These are phyloP conservation scores for Microtus oregoni DNA, from an alignment of 2,113 vertebrate genomes.

Conservation along the genomic window DNA sequence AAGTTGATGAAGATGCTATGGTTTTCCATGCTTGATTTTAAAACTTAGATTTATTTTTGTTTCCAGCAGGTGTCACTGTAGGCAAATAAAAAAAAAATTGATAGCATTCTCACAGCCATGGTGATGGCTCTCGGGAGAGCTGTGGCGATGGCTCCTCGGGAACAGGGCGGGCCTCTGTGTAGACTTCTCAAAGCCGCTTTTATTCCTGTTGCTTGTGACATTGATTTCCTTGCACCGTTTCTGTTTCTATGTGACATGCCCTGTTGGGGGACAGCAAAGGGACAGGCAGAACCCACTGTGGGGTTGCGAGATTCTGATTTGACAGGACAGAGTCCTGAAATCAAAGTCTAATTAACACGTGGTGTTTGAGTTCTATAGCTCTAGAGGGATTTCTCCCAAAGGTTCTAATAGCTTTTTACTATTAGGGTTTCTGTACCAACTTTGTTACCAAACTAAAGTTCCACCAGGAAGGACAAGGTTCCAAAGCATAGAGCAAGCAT, in stretches of 20 bases:
- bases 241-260: not conserved
- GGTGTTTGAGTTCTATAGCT: not conserved
- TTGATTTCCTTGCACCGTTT: not conserved
- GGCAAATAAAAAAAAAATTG: conserved; percentile 86
- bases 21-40: conserved; percentile 57
- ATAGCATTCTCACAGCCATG: not conserved
- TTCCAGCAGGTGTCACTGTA: conserved; percentile 90
- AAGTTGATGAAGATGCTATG: not conserved
- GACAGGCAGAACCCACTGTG: not conserved
- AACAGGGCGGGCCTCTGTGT: conserved; percentile 57
- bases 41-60: conserved; percentile 67
- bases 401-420: conserved; percentile 5
- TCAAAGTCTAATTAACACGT: conserved; percentile 13
- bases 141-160: not conserved
- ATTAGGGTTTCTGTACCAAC: not conserved
- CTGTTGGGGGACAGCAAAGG: not conserved
- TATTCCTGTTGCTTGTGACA: not conserved
- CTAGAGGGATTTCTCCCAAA: not conserved
- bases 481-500: not conserved
- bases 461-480: not conserved
- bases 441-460: conserved; percentile 40
- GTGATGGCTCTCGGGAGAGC: not conserved
- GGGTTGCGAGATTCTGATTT: not conserved
- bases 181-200: conserved; percentile 50
- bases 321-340: not conserved